Conservation (phyloP, 2,113 vertebrate species). For the Anseranas semipalmata region DNA sequence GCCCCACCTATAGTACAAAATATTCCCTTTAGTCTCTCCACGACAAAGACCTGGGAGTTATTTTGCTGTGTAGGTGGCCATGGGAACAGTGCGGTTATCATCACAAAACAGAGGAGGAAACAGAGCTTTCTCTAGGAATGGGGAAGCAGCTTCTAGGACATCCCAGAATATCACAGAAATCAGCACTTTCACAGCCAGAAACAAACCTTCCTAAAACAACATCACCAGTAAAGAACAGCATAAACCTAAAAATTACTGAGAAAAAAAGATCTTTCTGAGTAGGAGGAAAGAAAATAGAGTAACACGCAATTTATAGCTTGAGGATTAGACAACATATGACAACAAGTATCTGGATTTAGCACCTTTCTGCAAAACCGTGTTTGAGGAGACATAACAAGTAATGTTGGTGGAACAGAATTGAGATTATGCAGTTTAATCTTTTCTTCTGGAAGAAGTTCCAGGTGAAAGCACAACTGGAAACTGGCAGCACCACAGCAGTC, state of each 20-base stretch:
- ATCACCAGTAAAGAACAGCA: not conserved
- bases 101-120: slow-evolving; percentile 5
- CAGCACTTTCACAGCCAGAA: not conserved
- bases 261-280: not conserved
- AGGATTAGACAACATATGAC: not conserved
- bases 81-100: slow-evolving; percentile 30
- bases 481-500: not conserved
- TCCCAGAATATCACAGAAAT: not conserved
- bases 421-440: not conserved
- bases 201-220: not conserved
- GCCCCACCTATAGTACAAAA: slow-evolving; percentile 39
- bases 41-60: not conserved
- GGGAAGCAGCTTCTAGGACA: not conserved
- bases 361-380: not conserved
- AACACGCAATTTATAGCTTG: not conserved
- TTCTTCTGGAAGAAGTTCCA: not conserved
- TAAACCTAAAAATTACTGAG: not conserved
- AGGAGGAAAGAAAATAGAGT: not conserved
- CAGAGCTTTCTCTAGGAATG: not conserved
- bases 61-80: not conserved
- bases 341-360: not conserved
- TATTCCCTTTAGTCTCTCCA: not conserved
- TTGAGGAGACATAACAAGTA: not conserved
- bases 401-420: not conserved
- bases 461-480: not conserved